Conservation (phyloP, 2,888 invertebrate species). For the Nineta flava region DNA sequence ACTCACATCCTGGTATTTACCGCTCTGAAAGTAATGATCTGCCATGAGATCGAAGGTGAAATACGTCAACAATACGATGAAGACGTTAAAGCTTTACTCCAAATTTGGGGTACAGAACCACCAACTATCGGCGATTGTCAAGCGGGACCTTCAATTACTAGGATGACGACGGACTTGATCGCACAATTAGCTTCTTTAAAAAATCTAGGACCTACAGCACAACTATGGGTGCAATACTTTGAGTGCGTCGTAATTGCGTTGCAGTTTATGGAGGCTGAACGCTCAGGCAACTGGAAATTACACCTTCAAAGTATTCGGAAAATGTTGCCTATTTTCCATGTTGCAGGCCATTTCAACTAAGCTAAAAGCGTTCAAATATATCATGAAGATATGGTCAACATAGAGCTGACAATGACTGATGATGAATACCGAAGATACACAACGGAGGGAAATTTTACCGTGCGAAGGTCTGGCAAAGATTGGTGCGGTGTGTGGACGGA, state of each 20-base stretch:
- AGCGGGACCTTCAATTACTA: background rate
- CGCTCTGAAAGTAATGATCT: background rate
- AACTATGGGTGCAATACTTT: background rate
- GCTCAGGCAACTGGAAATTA: background rate
- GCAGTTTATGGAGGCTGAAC: background rate
- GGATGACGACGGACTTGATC: background rate
- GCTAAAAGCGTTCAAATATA: background rate
- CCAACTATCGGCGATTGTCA: background rate
- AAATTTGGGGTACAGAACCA: background rate
- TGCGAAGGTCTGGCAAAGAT: background rate
- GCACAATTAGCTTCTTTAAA: background rate
- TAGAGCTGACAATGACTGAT: background rate
- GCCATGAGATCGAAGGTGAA: background rate
- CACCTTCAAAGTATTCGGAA: background rate
- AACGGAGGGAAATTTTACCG: background rate
- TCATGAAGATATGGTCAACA: background rate
- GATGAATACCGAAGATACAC: background rate
- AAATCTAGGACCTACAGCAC: background rate
- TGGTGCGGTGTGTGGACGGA: background rate
- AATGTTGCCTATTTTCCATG: background rate
- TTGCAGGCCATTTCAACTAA: background rate
- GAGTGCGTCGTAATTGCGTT: background rate
- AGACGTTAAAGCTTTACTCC: background rate
- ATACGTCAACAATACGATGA: too few relatives aligned
- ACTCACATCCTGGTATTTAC: background rate